These are phyloP conservation scores for Cryptoblepharus egeriae DNA, from an alignment of 2,797 vertebrate genomes.

Conservation along the genomic window DNA sequence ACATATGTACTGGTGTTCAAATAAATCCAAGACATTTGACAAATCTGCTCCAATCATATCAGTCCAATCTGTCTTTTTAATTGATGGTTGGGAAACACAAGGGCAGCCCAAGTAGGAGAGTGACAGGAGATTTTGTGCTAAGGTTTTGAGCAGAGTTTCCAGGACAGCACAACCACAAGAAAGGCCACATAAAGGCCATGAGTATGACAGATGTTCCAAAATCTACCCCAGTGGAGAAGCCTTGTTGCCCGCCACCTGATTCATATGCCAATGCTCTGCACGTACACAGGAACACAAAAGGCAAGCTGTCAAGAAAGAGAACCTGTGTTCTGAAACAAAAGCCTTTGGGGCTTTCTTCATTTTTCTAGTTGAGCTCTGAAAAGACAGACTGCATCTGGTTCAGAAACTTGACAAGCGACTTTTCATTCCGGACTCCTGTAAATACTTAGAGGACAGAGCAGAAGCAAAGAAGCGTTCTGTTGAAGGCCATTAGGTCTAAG, in stretches of 20 bases:
- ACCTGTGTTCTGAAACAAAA: conserved; percentile 11
- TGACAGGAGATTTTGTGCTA: neutral
- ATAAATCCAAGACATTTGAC: neutral
- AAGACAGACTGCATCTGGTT: conserved; percentile 42
- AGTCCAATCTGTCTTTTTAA: neutral
- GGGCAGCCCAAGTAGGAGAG: too few relatives aligned
- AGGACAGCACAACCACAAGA: neutral
- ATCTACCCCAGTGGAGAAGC: neutral
- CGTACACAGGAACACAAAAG: neutral
- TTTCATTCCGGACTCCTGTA: conserved; percentile 1
- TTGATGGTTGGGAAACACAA: neutral
- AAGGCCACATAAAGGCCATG: neutral
- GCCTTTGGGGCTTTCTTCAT: conserved; percentile 2
- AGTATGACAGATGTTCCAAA: neutral
- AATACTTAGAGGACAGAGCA: neutral
- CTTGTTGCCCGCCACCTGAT: neutral
- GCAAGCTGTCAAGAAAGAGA: conserved; percentile 26
- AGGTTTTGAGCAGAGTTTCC: neutral
- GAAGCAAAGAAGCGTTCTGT: conserved; percentile 16
- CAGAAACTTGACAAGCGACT: conserved; percentile 21
- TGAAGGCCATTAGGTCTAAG: neutral
- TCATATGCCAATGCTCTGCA: neutral
- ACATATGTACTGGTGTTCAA: neutral
- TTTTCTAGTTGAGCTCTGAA: conserved; percentile 15
- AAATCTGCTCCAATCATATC: neutral